Percentiles rank a stretch among this genome's conserved stretches.
These are phyloP conservation scores for Odontocolon sp. DNA, from an alignment of 2,888 invertebrate species.

Conservation along the genomic window DNA sequence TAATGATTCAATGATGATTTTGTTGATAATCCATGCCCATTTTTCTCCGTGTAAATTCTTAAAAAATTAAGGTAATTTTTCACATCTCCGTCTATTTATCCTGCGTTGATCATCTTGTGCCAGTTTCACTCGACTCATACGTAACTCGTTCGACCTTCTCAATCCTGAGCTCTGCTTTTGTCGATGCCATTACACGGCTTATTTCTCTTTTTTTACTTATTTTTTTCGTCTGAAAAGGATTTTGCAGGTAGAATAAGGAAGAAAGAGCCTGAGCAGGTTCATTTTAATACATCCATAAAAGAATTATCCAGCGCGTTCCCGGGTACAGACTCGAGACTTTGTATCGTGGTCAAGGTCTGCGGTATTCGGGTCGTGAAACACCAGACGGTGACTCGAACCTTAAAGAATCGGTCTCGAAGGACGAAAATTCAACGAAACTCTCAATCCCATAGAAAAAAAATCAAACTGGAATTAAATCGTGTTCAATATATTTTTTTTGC, in stretches of 20 bases:
- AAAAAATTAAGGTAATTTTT: not conserved
- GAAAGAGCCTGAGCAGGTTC: conserved; percentile 19
- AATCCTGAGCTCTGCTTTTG: not conserved
- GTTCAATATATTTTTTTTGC: not conserved
- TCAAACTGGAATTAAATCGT: not conserved
- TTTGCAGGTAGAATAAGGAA: not conserved
- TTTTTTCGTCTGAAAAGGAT: conserved; percentile 20
- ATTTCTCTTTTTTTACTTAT: not conserved
- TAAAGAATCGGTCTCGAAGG: conserved; percentile 67
- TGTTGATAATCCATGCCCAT: no score
- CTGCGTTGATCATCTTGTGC: conserved; percentile 8
- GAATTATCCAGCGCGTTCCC: conserved; percentile 13
- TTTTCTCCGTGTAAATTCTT: no score
- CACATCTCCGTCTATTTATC: not conserved
- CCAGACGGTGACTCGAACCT: conserved; percentile 62
- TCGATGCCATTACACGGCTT: not conserved
- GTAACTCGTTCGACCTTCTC: conserved; percentile 34
- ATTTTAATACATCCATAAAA: conserved; percentile 55
- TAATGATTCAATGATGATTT: no score
- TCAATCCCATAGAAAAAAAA: conserved; percentile 7
- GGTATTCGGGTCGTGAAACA: conserved; percentile 66
- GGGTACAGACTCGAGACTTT: conserved; percentile 23
- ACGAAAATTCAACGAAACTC: conserved; percentile 29
- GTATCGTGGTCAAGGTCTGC: conserved; percentile 74
- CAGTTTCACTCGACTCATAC: conserved; percentile 18